Conservation (phyloP, 2,113 vertebrate species). For the Ailurus styani region DNA sequence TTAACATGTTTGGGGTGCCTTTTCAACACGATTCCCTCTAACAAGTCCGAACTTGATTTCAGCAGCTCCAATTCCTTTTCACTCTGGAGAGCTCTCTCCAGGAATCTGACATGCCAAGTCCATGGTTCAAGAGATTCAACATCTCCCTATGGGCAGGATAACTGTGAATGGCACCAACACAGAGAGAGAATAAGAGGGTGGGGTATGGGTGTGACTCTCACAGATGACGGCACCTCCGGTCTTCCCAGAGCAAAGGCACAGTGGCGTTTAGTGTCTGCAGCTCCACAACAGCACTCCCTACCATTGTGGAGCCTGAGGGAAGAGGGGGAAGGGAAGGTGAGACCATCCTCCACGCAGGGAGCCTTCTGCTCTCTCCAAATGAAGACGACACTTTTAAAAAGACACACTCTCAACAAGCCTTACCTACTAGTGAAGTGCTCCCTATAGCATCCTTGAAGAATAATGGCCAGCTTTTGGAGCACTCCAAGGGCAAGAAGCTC, state of each 20-base stretch:
- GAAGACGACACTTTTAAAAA: not conserved
- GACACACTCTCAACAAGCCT: not conserved
- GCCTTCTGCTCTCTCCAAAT: not conserved
- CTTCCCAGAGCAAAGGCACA: not conserved
- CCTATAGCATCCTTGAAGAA: not conserved
- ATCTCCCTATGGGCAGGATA: not conserved
- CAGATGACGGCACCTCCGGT: not conserved
- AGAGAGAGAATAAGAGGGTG: not conserved
- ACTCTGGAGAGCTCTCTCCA: not conserved
- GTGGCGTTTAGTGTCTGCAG: not conserved
- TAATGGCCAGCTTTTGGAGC: not conserved
- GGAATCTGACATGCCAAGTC: not conserved
- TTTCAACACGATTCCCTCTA: not conserved
- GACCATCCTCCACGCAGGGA: not conserved
- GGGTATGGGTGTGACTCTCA: not conserved
- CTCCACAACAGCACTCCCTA: not conserved
- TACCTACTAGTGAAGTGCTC: not conserved
- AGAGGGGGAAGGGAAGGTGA: not conserved
- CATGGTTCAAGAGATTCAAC: not conserved
- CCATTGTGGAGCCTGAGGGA: not conserved
- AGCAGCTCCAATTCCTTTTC: not conserved
- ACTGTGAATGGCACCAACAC: not conserved
- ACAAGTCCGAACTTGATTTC: slow-evolving; percentile 10
- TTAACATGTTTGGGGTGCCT: not conserved
- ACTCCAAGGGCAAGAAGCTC: not conserved